Base-by-base conservation (phyloP, 1,140 invertebrate genomes). In the Lordiphosa clarofinis region DNA sequence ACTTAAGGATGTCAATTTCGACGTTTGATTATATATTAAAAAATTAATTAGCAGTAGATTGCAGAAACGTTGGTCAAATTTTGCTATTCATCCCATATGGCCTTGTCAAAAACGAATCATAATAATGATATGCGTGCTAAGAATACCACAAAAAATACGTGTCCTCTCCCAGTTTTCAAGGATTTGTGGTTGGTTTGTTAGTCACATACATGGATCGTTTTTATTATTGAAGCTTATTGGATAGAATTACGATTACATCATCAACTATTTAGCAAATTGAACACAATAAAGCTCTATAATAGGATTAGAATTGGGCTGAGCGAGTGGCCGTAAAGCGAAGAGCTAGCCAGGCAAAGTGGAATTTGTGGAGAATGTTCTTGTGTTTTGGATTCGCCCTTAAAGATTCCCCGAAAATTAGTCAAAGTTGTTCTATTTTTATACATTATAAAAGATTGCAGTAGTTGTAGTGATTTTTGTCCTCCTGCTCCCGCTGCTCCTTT, bases 241-340 rank as follows among this genome's bases (percentile, higher is more conserved):
- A 4, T 46, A 46, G 13, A 12, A 21, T 46, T 46, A 46, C 24
- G 43, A 48, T 39, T 59, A 47, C 33, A 37, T 42, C 40, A 33
- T 56, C 54, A 73, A 68, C 61, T 56, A 66, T 58, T 57, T 24
- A 19, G 46, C 50, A 74, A 72, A 54, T 64, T 81, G 76, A 81
- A 81, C 76, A 82, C 76, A 84, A 81, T 81, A 81, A 81, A 81
- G 76, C 76, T 81, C 76, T 76, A 84, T 76, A 31, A 59, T 82
- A 60, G 57, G 62, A 40, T 57, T 61, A 70, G 42, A 11, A 46
- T 13, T 46, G 28, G n/a, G 1, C 6, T 12, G 28, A 8, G 28
- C 5, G 28, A 28, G 6, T 28, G 28, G 1, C 28, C 28, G 28
- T 7, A 31, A 31, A 31, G 28, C 28, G 6, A 40, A 13, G 12